Conservation (phyloP, 1,140 invertebrate genomes). For the Drosophila simulans region DNA sequence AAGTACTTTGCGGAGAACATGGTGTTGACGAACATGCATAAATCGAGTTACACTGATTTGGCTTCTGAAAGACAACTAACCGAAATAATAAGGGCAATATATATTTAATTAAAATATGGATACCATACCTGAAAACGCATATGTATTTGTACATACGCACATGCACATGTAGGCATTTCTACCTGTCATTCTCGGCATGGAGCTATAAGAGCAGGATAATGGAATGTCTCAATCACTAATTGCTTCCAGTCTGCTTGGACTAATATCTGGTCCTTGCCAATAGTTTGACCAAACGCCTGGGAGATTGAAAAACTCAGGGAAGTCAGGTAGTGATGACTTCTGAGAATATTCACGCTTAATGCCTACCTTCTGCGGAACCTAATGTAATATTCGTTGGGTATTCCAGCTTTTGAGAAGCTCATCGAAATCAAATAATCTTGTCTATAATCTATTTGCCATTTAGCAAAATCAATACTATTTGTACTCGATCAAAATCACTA, state of each 20-base stretch:
- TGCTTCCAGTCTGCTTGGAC: constrained; percentile 70
- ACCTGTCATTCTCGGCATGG: constrained; percentile 4
- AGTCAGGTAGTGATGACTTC: constrained; percentile 54
- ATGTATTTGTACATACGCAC: background rate
- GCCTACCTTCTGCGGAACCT: background rate
- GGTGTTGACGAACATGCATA: background rate
- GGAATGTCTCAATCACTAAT: constrained; percentile 66
- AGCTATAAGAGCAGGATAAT: constrained; percentile 26
- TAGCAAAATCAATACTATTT: too few species aligned
- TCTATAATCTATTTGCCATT: too few species aligned
- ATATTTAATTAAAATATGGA: background rate
- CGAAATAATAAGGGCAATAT: background rate
- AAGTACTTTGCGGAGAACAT: background rate
- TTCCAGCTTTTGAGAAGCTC: background rate
- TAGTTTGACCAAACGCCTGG: constrained; percentile 17
- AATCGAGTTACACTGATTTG: too few species aligned
- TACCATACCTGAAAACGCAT: background rate
- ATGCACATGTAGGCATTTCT: background rate
- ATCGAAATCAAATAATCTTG: too few species aligned
- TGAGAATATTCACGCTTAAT: constrained; percentile 34
- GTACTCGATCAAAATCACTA: too few species aligned
- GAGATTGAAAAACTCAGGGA: constrained; percentile 64
- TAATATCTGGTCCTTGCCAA: constrained; percentile 57
- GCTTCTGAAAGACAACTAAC: background rate
- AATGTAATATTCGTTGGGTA: background rate